Base-by-base conservation (phyloP, 2,797 vertebrate species). In the Dallia pectoralis region DNA sequence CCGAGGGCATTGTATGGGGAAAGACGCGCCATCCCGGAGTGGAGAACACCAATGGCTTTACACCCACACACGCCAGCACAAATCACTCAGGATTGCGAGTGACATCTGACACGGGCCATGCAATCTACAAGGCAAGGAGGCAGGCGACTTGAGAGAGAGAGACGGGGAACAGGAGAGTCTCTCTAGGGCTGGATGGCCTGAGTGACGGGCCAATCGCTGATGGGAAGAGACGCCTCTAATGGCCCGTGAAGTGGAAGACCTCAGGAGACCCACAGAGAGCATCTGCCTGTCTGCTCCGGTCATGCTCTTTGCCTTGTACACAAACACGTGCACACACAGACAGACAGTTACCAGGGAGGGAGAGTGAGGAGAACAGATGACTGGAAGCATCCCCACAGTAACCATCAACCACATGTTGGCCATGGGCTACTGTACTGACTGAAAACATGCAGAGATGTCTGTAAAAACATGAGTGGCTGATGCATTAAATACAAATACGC, bases 241-340 rank as follows among this genome's bases (percentile, higher is more conserved):
- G 94, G 95, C 82, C 89, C 91, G 92, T 93, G 91, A 95, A 95
- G 88, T 86, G 88, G 89, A 93, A 89, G 92, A 91, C 87, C 81
- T 85, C 78, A 1, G 75, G 87, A 90, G 86, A 91, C 87, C 75
- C 71, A 89, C 83, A 69, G 74, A 87, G 47, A 80, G 91, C 77
- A 80, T 89, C 86, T 73, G 72, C 71, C 87, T 89, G 90, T 89
- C 89, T 84, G 82, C 81, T 71, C n/a, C 75, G 74, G 75, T 69
- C 73, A 79, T 40, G 71, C 1, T 82, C 77, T 77, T 16, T 69
- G 72, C 56, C 8, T 62, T 70, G 77, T 49, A 14, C 61, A 63
- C 65, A 78, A 48, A 68, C 51, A 30, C 72, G 32, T 49, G 22
- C 64, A 16, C 27, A 18, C 48, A 76, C 56, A 62, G 66, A 74